phyloP scores from a whole-genome alignment of 2,888 invertebrate genomes.

The Pseudanteris insignis region DNA sequence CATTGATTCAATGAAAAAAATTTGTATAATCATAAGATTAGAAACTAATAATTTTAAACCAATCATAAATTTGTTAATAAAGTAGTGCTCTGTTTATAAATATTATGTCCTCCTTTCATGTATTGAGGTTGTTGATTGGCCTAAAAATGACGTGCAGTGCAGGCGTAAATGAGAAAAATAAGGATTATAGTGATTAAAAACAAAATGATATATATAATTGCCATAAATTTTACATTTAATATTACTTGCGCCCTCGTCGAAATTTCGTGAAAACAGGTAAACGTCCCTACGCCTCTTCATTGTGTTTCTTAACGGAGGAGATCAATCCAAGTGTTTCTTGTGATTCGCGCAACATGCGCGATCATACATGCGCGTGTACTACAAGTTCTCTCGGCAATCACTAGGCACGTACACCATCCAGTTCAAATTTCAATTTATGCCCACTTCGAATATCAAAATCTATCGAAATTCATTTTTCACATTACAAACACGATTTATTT shows the following conservation, averaged over 20 bases:
- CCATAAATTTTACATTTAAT: conserved; percentile 36
- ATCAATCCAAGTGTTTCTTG: conserved; percentile 36
- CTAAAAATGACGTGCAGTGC: neutral
- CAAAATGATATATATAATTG: conserved; percentile 6
- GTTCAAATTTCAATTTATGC: too few species aligned
- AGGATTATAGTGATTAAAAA: neutral
- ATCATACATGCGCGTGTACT: conserved; percentile 29
- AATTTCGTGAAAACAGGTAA: conserved; percentile 20
- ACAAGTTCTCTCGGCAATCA: too few species aligned
- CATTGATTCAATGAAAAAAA: too few species aligned
- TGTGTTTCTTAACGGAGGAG: conserved; percentile 24
- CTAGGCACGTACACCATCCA: too few species aligned
- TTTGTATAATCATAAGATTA: too few species aligned
- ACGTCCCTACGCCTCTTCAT: conserved; percentile 27
- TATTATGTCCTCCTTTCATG: conserved; percentile 18
- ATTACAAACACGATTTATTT: too few species aligned
- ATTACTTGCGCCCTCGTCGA: conserved; percentile 36
- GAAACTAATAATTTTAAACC: too few species aligned
- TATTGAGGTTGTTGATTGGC: conserved; percentile 1
- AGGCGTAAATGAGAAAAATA: conserved; percentile 3
- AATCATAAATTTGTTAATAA: too few species aligned
- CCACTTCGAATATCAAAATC: too few species aligned
- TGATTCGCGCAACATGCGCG: conserved; percentile 35
- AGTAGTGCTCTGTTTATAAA: conserved; percentile 9
- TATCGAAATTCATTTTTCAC: too few species aligned